Conservation (phyloP, 2,888 invertebrate species). For the Apantesis nais region DNA sequence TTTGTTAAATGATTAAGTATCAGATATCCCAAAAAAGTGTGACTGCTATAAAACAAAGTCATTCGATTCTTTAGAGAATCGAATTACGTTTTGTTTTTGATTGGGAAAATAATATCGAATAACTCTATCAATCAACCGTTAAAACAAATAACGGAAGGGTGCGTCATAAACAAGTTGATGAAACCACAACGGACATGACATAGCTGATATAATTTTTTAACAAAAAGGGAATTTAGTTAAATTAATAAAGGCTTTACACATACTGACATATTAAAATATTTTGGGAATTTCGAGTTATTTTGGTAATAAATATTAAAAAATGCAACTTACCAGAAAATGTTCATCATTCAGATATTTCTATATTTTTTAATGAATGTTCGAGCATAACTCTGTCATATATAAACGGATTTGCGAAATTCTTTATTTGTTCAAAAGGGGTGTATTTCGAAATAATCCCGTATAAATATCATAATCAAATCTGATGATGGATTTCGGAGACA, state of each 20-base stretch:
- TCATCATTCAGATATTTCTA: too few relatives aligned
- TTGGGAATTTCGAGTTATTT: too few relatives aligned
- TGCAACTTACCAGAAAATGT: too few relatives aligned
- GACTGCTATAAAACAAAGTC: background rate
- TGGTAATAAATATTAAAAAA: too few relatives aligned
- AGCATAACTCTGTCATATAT: too few relatives aligned
- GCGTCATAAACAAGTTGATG: conserved; percentile 15
- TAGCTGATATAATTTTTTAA: background rate
- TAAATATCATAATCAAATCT: too few relatives aligned
- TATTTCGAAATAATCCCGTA: too few relatives aligned
- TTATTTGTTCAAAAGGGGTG: too few relatives aligned
- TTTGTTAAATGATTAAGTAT: background rate
- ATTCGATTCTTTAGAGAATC: background rate
- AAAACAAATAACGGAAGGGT: conserved; percentile 8
- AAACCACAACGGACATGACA: background rate
- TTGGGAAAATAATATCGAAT: conserved; percentile 4
- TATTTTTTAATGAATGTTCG: too few relatives aligned
- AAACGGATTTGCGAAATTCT: too few relatives aligned
- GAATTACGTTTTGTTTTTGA: background rate
- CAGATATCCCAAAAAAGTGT: background rate
- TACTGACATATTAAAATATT: background rate
- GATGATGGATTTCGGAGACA: too few relatives aligned
- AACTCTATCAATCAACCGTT: background rate
- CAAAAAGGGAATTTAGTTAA: background rate
- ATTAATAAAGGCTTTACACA: background rate